Conservation (phyloP, 2,113 vertebrate genomes). For the Gambusia affinis region DNA sequence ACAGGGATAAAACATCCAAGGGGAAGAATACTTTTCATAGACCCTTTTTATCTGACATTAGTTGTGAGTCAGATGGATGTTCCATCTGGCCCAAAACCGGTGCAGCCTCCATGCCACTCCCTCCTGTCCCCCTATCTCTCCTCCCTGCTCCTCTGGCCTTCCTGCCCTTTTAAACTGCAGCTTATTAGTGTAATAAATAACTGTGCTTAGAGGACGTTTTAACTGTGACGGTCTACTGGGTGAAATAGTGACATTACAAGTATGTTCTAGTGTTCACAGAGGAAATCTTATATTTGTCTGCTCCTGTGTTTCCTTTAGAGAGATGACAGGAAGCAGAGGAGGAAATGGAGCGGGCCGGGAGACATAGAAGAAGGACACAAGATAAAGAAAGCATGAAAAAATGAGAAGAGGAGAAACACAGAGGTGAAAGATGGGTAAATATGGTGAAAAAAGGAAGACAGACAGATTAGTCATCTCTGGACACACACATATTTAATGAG, state of each 20-base stretch:
- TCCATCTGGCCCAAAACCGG: no score
- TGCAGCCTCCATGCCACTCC: no score
- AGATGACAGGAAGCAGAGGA: constrained; percentile 12
- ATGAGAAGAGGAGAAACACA: not conserved
- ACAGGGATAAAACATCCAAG: no score
- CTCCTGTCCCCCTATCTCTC: no score
- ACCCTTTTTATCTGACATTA: no score
- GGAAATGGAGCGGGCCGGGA: not conserved
- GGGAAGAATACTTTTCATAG: no score
- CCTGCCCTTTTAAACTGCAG: no score
- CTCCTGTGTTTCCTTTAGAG: constrained; percentile 3
- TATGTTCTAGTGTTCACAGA: constrained; percentile 2
- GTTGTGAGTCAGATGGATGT: no score
- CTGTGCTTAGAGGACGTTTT: no score
- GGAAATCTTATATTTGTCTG: not conserved
- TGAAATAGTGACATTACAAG: constrained; percentile 1
- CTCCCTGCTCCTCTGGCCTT: no score
- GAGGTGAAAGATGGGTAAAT: constrained; percentile 6
- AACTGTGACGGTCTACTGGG: not conserved
- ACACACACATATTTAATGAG: not conserved
- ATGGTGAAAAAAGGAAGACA: not conserved
- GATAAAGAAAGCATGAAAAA: not conserved
- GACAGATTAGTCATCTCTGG: constrained; percentile 28
- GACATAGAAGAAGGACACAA: not conserved
- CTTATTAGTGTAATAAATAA: constrained; percentile 7